Percentiles rank a stretch among this genome's conserved stretches.
These are phyloP conservation scores for Neodon shergylaensis DNA, from an alignment of 2,113 vertebrate species.

Conservation along the genomic window DNA sequence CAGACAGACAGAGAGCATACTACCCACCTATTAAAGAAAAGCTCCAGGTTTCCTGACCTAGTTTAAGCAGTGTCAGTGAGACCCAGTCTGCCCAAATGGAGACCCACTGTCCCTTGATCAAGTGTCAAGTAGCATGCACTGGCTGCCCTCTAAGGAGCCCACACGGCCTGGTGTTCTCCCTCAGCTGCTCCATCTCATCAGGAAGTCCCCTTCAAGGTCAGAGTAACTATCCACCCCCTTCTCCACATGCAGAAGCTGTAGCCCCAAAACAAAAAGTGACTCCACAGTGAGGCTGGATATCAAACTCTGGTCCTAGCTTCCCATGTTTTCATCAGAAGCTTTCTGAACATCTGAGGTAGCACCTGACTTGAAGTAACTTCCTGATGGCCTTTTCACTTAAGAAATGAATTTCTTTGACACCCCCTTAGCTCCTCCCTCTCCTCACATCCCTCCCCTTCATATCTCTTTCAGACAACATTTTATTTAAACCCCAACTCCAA, in stretches of 20 bases:
- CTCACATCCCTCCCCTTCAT: not conserved
- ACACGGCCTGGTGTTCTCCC: not conserved
- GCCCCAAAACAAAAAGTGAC: conserved; percentile 11
- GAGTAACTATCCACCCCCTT: not conserved
- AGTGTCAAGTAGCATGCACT: not conserved
- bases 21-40: not conserved
- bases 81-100: not conserved
- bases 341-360: not conserved
- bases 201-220: not conserved
- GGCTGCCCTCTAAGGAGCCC: not conserved
- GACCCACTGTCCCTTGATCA: not conserved
- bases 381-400: not conserved
- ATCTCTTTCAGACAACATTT: not conserved
- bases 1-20: not conserved
- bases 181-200: not conserved
- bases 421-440: not conserved
- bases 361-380: not conserved
- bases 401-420: not conserved
- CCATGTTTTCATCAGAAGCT: not conserved
- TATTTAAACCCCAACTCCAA: not conserved
- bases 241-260: conserved; percentile 23
- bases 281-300: not conserved
- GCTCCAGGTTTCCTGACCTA: not conserved
- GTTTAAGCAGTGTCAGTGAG: not conserved
- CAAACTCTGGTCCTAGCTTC: conserved; percentile 1